These are phyloP conservation scores for Rhadinocentrus ornatus DNA, from an alignment of 2,797 vertebrate species.

Conservation along the genomic window DNA sequence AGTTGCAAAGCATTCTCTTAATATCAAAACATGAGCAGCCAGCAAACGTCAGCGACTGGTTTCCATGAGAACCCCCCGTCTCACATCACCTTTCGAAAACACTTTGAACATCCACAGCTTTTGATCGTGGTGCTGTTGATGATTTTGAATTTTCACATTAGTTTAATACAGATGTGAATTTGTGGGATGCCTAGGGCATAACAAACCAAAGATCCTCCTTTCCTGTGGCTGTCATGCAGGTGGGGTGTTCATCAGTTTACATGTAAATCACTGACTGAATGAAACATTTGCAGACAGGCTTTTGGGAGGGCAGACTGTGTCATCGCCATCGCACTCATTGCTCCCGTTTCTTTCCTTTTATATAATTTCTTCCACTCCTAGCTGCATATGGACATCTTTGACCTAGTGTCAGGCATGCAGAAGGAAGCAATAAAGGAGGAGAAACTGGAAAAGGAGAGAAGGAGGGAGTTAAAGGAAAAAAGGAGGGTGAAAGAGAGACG, in stretches of 20 bases:
- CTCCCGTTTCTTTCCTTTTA: conserved; percentile 15
- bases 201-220: neutral
- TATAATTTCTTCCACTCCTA: conserved; percentile 61
- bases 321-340: conserved; percentile 13
- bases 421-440: conserved; percentile 76
- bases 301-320: conserved; percentile 3
- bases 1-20: neutral
- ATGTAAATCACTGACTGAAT: neutral
- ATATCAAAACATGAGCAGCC: neutral
- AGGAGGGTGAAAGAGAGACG: conserved; percentile 65
- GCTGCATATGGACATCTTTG: conserved; percentile 82
- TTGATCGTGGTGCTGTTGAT: neutral
- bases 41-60: neutral
- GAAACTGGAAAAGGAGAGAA: conserved; percentile 72
- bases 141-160: neutral
- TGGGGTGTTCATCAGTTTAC: neutral
- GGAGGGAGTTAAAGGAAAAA: conserved; percentile 70
- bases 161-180: neutral
- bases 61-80: neutral
- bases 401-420: conserved; percentile 83
- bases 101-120: neutral
- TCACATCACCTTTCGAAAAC: neutral
- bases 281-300: conserved; percentile 1
- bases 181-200: neutral
- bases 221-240: neutral